phyloP scores from a whole-genome alignment of 2,797 vertebrate species.

The Chiroxiphia lanceolata region DNA sequence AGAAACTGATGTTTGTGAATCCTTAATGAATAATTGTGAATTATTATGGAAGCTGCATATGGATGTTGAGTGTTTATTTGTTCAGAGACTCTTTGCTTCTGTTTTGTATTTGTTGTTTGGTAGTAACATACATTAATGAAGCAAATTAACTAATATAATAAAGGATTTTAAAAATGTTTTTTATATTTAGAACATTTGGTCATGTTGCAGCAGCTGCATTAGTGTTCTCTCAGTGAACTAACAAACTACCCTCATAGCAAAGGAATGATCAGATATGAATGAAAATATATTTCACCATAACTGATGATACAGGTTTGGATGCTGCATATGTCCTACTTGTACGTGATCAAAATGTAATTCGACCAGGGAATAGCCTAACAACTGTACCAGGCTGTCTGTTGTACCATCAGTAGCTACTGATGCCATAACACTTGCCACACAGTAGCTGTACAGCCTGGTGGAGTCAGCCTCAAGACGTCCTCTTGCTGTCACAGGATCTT shows the following conservation, averaged over 20 bases:
- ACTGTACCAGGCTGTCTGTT: neutral
- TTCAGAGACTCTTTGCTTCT: neutral
- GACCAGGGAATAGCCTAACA: neutral
- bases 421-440: rapidly evolving
- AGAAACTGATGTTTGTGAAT: neutral
- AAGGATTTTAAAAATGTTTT: neutral
- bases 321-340: neutral
- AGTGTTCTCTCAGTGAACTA: neutral
- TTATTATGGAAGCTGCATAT: neutral
- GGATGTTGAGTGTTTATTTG: neutral
- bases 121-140: neutral
- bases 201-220: neutral
- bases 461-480: neutral
- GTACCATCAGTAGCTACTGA: neutral
- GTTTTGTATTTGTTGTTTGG: neutral
- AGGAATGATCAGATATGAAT: neutral
- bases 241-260: neutral
- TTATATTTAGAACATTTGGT: neutral
- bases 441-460: neutral
- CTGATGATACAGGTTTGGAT: neutral
- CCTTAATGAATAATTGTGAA: neutral
- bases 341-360: neutral
- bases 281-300: neutral
- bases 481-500: neutral
- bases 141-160: neutral